Conservation (phyloP, 2,797 vertebrate genomes). For the Aldrovandia affinis region DNA sequence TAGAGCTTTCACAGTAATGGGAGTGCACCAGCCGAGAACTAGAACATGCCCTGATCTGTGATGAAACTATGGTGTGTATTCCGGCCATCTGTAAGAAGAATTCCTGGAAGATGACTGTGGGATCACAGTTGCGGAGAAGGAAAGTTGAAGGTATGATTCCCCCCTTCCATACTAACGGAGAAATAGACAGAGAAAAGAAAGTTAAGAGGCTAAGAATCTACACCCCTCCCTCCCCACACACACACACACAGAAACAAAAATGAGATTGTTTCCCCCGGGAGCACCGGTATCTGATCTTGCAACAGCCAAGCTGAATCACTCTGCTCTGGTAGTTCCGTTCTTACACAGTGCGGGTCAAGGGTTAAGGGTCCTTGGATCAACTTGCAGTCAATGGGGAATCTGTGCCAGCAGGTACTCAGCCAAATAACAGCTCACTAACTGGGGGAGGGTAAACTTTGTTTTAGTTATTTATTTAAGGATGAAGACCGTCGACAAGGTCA, state of each 20-base stretch:
- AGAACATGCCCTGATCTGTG: conserved; percentile 21
- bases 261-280: neutral
- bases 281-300: neutral
- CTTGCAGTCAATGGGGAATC: neutral
- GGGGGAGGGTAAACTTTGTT: neutral
- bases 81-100: conserved; percentile 19
- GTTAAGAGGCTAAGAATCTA: neutral
- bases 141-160: conserved; percentile 49
- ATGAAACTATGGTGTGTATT: neutral
- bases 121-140: conserved; percentile 47
- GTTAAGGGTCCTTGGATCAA: neutral
- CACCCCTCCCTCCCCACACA: neutral
- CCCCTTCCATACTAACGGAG: conserved; percentile 7
- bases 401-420: neutral
- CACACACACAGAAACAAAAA: conserved; percentile 18
- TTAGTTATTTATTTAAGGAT: neutral
- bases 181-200: conserved; percentile 10
- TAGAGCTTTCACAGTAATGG: neutral
- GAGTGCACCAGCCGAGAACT: neutral
- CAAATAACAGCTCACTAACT: neutral
- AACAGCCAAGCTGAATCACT: neutral
- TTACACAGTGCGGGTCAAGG: neutral
- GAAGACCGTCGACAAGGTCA: neutral
- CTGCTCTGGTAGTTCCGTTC: neutral
- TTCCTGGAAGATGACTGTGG: conserved; percentile 35